Evolutionary conservation across 1,140 invertebrate genomes (phyloP).

Genomic region (Drosophila takahashii): DNA sequence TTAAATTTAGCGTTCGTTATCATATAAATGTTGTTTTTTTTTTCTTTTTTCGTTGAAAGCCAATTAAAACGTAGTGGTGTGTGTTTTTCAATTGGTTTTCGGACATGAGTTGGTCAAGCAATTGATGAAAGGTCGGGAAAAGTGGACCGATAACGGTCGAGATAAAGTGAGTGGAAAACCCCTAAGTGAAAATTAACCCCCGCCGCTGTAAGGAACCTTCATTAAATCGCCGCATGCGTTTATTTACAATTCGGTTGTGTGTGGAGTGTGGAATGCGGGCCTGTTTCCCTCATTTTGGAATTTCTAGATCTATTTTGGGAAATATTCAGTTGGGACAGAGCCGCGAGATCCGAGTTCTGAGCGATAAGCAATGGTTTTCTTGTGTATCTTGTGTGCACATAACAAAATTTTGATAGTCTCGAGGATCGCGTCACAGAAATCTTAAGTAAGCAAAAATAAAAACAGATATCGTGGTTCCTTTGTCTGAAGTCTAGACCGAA

Average conservation of each 20-base stretch:
- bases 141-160: conserved; percentile 39
- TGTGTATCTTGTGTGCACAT: conserved; percentile 41
- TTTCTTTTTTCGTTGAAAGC: conserved; percentile 1
- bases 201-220: conserved; percentile 21
- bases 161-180: conserved; percentile 10
- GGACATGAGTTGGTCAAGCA: conserved; percentile 32
- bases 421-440: neutral
- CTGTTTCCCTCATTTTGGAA: conserved; percentile 57
- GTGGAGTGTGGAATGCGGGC: conserved; percentile 27
- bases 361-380: conserved; percentile 36
- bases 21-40: conserved; percentile 8
- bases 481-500: neutral
- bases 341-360: too few relatives aligned
- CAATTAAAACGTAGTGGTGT: conserved; percentile 27
- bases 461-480: neutral
- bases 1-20: conserved; percentile 28
- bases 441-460: neutral
- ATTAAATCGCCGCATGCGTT: conserved; percentile 34
- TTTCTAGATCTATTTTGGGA: conserved; percentile 67
- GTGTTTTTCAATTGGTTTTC: conserved; percentile 31
- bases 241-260: conserved; percentile 26
- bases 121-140: conserved; percentile 40
- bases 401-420: conserved; percentile 9
- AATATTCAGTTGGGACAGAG: too few relatives aligned
- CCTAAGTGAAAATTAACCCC: conserved; percentile 55